These are phyloP conservation scores for Sebastes cheni DNA, from an alignment of 2,797 vertebrate genomes.

Conservation along the genomic window DNA sequence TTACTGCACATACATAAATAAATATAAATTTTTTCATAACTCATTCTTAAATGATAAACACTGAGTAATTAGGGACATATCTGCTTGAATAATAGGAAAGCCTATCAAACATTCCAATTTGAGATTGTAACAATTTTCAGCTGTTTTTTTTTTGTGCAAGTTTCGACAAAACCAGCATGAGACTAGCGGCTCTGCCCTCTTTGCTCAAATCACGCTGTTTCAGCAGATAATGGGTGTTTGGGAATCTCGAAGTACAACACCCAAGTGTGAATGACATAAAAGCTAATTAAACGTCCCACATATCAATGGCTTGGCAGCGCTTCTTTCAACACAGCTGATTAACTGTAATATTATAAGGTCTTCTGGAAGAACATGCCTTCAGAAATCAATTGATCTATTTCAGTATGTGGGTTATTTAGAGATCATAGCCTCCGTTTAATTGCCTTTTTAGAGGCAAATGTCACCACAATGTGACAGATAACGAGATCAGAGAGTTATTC, in stretches of 20 bases:
- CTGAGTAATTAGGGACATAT: neutral
- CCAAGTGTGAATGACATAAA: conserved; percentile 58
- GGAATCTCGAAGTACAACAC: conserved; percentile 16
- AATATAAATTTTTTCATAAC: neutral
- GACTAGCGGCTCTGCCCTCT: conserved; percentile 7
- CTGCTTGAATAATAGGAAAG: neutral
- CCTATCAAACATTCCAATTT: neutral
- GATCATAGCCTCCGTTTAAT: conserved; percentile 63
- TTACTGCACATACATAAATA: neutral
- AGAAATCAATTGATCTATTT: conserved; percentile 72
- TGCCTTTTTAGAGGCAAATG: conserved; percentile 66
- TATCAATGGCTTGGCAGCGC: conserved; percentile 52
- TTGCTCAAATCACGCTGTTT: conserved; percentile 10
- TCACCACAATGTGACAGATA: conserved; percentile 60
- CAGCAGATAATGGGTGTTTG: conserved; percentile 41
- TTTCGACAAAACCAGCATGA: conserved; percentile 3
- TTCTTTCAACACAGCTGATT: conserved; percentile 59
- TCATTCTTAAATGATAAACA: neutral
- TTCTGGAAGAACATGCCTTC: conserved; percentile 46
- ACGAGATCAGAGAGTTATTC: conserved; percentile 59
- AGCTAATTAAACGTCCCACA: conserved; percentile 71
- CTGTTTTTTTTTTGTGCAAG: neutral
- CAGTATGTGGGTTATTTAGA: conserved; percentile 65
- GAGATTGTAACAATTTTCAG: neutral
- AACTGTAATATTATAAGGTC: conserved; percentile 52